Conservation (phyloP, 2,797 vertebrate species). For the Semaprochilodus insignis region DNA sequence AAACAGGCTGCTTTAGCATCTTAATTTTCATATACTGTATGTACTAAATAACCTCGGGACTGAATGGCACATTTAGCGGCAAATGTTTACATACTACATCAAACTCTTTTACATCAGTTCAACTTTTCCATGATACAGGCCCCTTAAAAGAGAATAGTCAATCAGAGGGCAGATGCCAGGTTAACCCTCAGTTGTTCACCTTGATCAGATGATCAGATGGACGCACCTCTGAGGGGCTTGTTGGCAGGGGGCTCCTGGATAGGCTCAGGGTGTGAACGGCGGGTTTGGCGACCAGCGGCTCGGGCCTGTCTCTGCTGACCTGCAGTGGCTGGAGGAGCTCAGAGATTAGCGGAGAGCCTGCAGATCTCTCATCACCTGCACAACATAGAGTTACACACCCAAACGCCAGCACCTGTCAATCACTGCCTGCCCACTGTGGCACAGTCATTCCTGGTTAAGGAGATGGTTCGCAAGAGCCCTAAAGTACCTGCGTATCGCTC, state of each 20-base stretch:
- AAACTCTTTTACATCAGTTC: too few relatives aligned
- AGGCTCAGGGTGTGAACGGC: slow-evolving; percentile 77
- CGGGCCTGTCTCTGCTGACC: slow-evolving; percentile 76
- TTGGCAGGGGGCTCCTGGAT: slow-evolving; percentile 81
- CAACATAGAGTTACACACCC: slow-evolving; percentile 76
- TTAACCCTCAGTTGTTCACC: background rate
- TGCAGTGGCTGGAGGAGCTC: slow-evolving; percentile 79
- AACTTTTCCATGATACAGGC: too few relatives aligned
- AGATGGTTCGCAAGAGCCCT: slow-evolving; percentile 44
- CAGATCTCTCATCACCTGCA: slow-evolving; percentile 85
- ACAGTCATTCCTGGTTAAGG: slow-evolving; percentile 66
- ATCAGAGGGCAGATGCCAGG: too few relatives aligned
- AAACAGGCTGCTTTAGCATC: too few relatives aligned
- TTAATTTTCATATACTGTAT: too few relatives aligned
- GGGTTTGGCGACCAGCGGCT: slow-evolving; percentile 78
- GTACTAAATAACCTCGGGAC: too few relatives aligned
- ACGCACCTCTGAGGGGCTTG: slow-evolving; percentile 87
- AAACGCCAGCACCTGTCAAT: slow-evolving; percentile 73
- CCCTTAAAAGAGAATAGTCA: too few relatives aligned
- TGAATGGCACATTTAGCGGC: too few relatives aligned
- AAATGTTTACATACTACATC: too few relatives aligned
- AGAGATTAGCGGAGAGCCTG: slow-evolving; percentile 79
- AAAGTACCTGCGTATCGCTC: background rate
- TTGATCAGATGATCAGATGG: background rate
- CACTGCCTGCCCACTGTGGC: slow-evolving; percentile 62